Percentiles rank a stretch among this genome's conserved stretches.
Evolutionary conservation across 1,140 invertebrate genomes (phyloP).

Genomic region (Sitophilus oryzae): DNA sequence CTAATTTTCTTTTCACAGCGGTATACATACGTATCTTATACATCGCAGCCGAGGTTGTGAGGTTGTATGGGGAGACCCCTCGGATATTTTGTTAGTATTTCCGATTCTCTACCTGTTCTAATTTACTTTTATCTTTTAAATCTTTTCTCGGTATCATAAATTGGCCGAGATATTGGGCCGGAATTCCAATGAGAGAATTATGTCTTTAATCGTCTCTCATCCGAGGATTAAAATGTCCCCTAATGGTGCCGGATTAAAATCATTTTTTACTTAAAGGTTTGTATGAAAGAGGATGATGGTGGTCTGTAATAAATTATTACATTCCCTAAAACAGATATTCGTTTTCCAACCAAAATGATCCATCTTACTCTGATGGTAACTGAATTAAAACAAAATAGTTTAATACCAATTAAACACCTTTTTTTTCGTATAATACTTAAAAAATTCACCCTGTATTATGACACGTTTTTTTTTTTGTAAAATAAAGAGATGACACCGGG

Average conservation of each 20-base stretch:
- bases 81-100: neutral
- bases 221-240: neutral
- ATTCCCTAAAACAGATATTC: too few relatives aligned
- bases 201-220: neutral
- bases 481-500: constrained; percentile 4
- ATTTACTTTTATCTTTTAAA: neutral
- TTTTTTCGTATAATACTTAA: too few relatives aligned
- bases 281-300: too few relatives aligned
- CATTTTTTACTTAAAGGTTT: neutral
- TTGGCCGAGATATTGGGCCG: neutral
- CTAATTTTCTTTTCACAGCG: neutral
- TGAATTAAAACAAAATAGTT: too few relatives aligned
- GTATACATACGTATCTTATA: neutral
- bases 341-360: too few relatives aligned
- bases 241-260: neutral
- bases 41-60: too few relatives aligned
- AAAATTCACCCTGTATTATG: neutral
- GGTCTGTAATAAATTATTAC: too few relatives aligned
- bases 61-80: too few relatives aligned
- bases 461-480: neutral
- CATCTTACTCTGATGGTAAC: too few relatives aligned
- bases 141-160: constrained; percentile 1
- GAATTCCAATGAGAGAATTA: constrained; percentile 2
- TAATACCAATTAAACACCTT: too few relatives aligned
- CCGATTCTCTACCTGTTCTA: neutral